phyloP scores from a whole-genome alignment of 2,888 invertebrate genomes.

The Panopea generosa region DNA sequence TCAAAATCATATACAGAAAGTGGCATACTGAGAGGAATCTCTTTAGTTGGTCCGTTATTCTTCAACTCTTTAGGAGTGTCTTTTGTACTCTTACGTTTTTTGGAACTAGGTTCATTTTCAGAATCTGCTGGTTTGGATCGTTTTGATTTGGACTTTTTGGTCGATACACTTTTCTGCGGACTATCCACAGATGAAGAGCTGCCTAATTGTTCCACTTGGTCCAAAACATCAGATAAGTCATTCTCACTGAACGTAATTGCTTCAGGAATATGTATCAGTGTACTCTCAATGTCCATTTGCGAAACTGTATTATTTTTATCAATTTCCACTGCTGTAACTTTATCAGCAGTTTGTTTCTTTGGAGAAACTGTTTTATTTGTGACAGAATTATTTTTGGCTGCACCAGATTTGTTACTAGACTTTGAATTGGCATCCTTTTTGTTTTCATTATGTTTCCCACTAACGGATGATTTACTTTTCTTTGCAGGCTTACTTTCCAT shows the following conservation, averaged over 20 bases:
- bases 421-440: slow-evolving; percentile 42
- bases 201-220: slow-evolving; percentile 81
- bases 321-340: slow-evolving; percentile 24
- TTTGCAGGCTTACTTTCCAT: slow-evolving; percentile 17
- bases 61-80: slow-evolving; percentile 50
- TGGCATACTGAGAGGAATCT: slow-evolving; percentile 54
- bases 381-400: slow-evolving; percentile 5
- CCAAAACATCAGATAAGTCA: slow-evolving; percentile 80
- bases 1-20: slow-evolving; percentile 78
- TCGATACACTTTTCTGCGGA: slow-evolving; percentile 21
- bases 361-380: slow-evolving; percentile 18
- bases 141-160: slow-evolving; percentile 70
- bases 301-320: slow-evolving; percentile 50
- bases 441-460: slow-evolving; percentile 14
- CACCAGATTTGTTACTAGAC: slow-evolving; percentile 15
- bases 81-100: slow-evolving; percentile 68
- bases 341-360: slow-evolving; percentile 31
- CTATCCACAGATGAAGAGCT: slow-evolving; percentile 38
- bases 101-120: slow-evolving; percentile 64
- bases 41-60: slow-evolving; percentile 13
- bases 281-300: slow-evolving; percentile 62
- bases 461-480: slow-evolving; percentile 30
- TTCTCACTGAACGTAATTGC: slow-evolving; percentile 79
- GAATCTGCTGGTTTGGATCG: slow-evolving; percentile 57
- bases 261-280: slow-evolving; percentile 74